phyloP scores from a whole-genome alignment of 23 tunicate genomes.

The Halocynthia roretzi region DNA sequence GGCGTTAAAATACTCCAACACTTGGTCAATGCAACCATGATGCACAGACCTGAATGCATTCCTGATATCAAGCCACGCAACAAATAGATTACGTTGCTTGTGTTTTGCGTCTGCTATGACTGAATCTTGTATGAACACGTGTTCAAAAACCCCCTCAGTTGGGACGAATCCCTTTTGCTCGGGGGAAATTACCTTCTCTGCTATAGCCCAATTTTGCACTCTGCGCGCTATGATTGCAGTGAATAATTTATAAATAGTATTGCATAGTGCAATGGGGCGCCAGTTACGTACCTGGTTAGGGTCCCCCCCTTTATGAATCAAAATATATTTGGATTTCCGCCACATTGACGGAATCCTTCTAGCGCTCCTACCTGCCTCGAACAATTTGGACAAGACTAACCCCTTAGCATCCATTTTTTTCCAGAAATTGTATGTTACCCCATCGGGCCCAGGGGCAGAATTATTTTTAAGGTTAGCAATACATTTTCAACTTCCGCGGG shows the following conservation, averaged over 20 bases:
- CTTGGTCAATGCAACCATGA: slow-evolving; percentile 1
- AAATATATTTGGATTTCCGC: neutral
- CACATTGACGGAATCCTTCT: slow-evolving; percentile 1
- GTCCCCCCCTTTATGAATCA: neutral
- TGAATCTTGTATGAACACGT: neutral
- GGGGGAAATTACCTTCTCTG: neutral
- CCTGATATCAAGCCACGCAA: neutral
- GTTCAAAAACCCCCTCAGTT: slow-evolving; percentile 7
- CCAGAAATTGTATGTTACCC: slow-evolving; percentile 8
- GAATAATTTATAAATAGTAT: neutral
- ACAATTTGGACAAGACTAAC: no score
- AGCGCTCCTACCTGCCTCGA: neutral
- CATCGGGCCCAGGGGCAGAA: slow-evolving; percentile 15
- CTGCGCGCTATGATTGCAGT: neutral
- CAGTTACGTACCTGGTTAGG: no score
- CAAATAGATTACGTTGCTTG: neutral
- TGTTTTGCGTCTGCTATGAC: slow-evolving; percentile 2
- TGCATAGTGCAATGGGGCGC: neutral
- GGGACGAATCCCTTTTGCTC: slow-evolving; percentile 12
- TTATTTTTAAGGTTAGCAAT: neutral
- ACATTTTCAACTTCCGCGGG: neutral
- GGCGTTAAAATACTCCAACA: neutral
- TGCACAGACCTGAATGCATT: slow-evolving; percentile 15
- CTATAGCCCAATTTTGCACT: neutral
- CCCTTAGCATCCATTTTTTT: neutral